Base-by-base conservation (phyloP, 2,888 invertebrate genomes). In the Polydrusus cervinus region DNA sequence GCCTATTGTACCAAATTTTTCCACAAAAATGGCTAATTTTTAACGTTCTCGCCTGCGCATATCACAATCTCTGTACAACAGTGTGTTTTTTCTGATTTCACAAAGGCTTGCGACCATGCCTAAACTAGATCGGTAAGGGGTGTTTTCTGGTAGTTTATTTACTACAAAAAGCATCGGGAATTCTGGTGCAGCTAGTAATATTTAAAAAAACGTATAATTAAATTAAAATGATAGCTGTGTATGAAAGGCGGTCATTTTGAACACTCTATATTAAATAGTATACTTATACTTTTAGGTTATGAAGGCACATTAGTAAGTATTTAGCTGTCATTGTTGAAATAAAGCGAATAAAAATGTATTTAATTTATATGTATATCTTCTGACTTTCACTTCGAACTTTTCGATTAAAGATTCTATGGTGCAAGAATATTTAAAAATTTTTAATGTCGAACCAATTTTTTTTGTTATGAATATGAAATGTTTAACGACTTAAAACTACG, bases 21-120 rank as follows among this genome's bases (percentile, higher is more conserved):
- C 10, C 38, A n/a, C 11, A 3, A 60, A 38, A 60, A 68, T 25
- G 45, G 40, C 57, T 57, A 68, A 68, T 45, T 11, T 43, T 68
- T n/a, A 25, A 55, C 60, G 72, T 67, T 61, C 62, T 76, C 71
- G 55, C 55, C 64, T 65, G 14, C 43, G 71, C 72, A 72, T 76
- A 76, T 76, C 76, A 76, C 76, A 76, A 76, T 76, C 70, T 74
- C 69, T 64, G 76, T 76, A 76, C 71, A 76, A 66, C 60, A 66
- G 71, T 49, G 62, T 61, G 60, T 45, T 60, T 45, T 69, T 71
- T 40, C 60, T 51, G 61, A 60, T 71, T 75, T 75, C 53, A 71
- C 66, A 66, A 73, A 73, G 68, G 64, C 62, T 68, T 67, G 66
- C 73, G 49, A 69, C 69, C 68, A 49, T 66, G 65, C 40, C 55